Evolutionary conservation across 2,888 invertebrate species (phyloP), one percentile per base, ranked within the genome.

Genomic region (Neoscelio sp.): DNA sequence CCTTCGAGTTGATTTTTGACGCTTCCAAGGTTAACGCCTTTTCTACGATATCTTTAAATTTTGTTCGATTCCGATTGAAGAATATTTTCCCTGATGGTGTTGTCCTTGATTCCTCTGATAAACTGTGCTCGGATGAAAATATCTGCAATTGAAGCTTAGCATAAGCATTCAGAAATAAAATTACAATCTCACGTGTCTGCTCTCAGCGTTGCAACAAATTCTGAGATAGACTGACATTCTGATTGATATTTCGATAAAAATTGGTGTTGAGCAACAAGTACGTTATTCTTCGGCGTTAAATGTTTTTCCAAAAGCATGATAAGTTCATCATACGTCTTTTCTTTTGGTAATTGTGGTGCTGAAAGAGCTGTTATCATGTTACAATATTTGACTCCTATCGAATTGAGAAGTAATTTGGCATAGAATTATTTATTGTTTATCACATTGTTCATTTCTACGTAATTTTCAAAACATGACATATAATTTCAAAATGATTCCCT

Each of bases 201-300:
- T 20, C 54, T 20, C 1, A 75, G 23, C 2, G 4, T 6, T 12
- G 58, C 30, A 1, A 48, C 18, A 44, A 35, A 75, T 26, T 75
- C 67, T 4, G 65, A 5, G 18, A 75, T 75, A 12, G 74, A 44
- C 28, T 75, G 60, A 1, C 58, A 2, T 3, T 60, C 60, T 7
- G 26, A 6, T 46, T 75, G 75, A 35, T 75, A 75, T 35, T 56
- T 75, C 4, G 75, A 75, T 23, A 75, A 30, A 54, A 75, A 75
- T 62, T 68, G 23, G n/a, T 75, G 68, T 40, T 75, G 67, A 1
- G 48, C 48, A 2, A 74, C 50, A 5, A 74, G 30, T 5, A 58
- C 7, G 15, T 65, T 74, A 12, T 35, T 67, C 13, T 67, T 44
- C 26, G 67, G 67, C 0, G 74, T 28, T 35, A 75, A 44, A 26